phyloP scores from a whole-genome alignment of 1,140 invertebrate species.

The Brachionus rotundiformis region DNA sequence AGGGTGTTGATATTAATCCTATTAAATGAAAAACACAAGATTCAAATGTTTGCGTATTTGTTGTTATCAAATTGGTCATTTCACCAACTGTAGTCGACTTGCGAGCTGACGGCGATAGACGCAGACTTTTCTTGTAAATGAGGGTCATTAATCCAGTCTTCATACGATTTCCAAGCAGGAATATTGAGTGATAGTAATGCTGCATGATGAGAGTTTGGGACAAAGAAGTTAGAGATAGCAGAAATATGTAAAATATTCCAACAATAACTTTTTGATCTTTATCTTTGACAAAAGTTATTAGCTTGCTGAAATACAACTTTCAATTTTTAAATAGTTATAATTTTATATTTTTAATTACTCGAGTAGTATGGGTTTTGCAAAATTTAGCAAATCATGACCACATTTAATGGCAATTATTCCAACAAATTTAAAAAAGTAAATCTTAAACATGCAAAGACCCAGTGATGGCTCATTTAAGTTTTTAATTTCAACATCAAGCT shows the following conservation, averaged over 20 bases:
- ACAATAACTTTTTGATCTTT: conserved; percentile 67
- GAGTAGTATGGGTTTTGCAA: conserved; percentile 37
- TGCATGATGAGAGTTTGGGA: conserved; percentile 81
- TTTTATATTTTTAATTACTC: background rate
- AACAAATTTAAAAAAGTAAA: conserved; percentile 39
- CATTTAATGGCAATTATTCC: conserved; percentile 46
- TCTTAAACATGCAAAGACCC: conserved; percentile 1
- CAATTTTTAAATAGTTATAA: background rate
- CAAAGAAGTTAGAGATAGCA: conserved; percentile 77
- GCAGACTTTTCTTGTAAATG: conserved; percentile 78
- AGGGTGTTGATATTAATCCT: conserved; percentile 92
- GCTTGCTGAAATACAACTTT: background rate
- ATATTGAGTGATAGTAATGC: conserved; percentile 62
- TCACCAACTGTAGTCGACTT: conserved; percentile 68
- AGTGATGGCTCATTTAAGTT: conserved; percentile 11
- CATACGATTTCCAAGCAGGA: conserved; percentile 83
- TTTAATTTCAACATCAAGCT: background rate
- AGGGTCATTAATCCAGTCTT: conserved; percentile 86
- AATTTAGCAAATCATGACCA: conserved; percentile 47
- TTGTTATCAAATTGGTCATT: conserved; percentile 69
- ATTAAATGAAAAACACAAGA: conserved; percentile 75
- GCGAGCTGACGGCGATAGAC: conserved; percentile 58
- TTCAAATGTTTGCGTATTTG: conserved; percentile 66
- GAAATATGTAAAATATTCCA: conserved; percentile 78
- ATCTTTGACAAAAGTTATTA: conserved; percentile 50